Evolutionary conservation across 2,113 vertebrate genomes (phyloP), one percentile per base, ranked within the genome.

Genomic region (Platichthys stellatus): DNA sequence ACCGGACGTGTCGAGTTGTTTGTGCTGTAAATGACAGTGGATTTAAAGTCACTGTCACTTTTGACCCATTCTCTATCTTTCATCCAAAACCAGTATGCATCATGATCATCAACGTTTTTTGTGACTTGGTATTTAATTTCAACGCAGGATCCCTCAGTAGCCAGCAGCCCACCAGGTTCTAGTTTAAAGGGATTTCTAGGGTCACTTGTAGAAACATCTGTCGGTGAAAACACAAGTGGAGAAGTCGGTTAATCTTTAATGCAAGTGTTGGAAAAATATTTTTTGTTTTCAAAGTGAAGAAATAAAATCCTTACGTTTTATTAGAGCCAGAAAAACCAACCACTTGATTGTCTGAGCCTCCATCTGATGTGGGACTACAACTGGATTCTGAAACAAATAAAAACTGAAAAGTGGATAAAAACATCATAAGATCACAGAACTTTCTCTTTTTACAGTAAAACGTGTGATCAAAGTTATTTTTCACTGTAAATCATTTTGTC

Each of bases 21-120:
- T 10, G 54, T 63, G 59, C 86, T 92, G 69, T 76, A 78, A 73
- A 93, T 53, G n/a, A 86, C 23, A 1, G 70, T 86, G 45, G 74
- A 90, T 1, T 0, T 1, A 56, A 4, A 85, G 11, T 0, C 26
- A 0, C 3, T 28, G 3, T 28, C 0, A 0, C 0, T 0, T 0
- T 0, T 9, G 4, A 8, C 2, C 49, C 45, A 93, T 0, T 0
- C 0, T 45, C 64, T 1, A 71, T 94, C 21, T 57, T 93, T 92
- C 31, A 93, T 66, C 93, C 93, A 94, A 63, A 92, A 77, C 69
- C 86, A 86, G 47, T 53, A 2, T 4, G 64, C 9, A 0, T 0
- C 1, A 0, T 0, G 0, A 49, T 0, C 0, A 1, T 0, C 0
- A 2, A 5, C 0, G 2, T 0, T 0, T 0, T 0, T 0, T 1